Evolutionary conservation across 2,888 invertebrate genomes (phyloP).

Genomic region (Beris morrisii): DNA sequence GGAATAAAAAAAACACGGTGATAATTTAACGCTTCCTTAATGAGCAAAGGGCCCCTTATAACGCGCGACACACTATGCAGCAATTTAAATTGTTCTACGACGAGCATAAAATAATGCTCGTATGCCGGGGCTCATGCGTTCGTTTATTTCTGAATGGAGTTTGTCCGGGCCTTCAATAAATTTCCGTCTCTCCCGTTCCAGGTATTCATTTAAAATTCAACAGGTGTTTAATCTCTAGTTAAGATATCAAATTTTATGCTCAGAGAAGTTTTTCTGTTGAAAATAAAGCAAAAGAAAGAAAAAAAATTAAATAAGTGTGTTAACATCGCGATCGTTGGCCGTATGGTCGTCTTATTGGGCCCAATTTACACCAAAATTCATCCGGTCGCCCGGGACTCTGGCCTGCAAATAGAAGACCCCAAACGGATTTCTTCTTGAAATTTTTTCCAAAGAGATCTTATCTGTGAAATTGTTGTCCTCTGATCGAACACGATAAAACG

Average conservation of each 20-base stretch:
- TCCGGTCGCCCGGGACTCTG: constrained; percentile 10
- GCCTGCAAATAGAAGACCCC: constrained; percentile 1
- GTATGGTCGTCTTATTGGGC: constrained; percentile 1
- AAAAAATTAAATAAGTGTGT: constrained; percentile 8
- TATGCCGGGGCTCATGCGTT: no score
- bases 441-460: constrained; percentile 22
- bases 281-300: not conserved
- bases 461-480: constrained; percentile 23
- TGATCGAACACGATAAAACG: constrained; percentile 31
- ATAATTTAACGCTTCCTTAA: no score
- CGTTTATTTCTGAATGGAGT: no score
- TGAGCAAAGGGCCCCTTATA: no score
- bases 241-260: constrained; percentile 40
- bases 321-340: constrained; percentile 9
- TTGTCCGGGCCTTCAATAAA: constrained; percentile 25
- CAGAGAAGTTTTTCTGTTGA: constrained; percentile 5
- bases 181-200: constrained; percentile 33
- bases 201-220: constrained; percentile 41
- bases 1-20: not conserved
- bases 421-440: constrained; percentile 12
- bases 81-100: no score
- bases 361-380: constrained; percentile 1
- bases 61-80: no score
- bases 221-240: constrained; percentile 41
- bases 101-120: no score